A percentile compares a stretch with the other conserved stretches of the same genome.
Evolutionary conservation across 2,888 invertebrate genomes (phyloP).

Genomic region (Lymantria monacha): DNA sequence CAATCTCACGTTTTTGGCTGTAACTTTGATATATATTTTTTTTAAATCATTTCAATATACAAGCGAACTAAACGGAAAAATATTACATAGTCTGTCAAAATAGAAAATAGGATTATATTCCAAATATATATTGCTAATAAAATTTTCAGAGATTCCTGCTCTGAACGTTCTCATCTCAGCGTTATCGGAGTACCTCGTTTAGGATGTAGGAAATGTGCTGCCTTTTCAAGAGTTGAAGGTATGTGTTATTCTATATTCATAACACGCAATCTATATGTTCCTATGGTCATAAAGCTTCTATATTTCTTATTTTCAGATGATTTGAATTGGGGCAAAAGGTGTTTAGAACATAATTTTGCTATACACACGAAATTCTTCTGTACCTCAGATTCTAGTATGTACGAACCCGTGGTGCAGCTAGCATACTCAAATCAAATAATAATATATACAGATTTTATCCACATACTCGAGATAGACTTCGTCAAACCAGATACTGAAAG

Average conservation of each 20-base stretch:
- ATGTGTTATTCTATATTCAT: slow-evolving; percentile 14
- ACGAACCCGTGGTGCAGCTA: slow-evolving; percentile 86
- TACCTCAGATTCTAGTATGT: slow-evolving; percentile 91
- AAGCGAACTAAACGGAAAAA: too few species aligned
- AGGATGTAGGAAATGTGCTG: slow-evolving; percentile 84
- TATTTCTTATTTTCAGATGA: slow-evolving; percentile 53
- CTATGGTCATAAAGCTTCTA: not conserved
- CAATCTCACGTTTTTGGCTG: too few species aligned
- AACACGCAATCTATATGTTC: not conserved
- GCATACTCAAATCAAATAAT: slow-evolving; percentile 89
- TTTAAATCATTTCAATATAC: too few species aligned
- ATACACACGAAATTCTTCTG: slow-evolving; percentile 96
- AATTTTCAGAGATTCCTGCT: slow-evolving; percentile 68
- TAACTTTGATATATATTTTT: too few species aligned
- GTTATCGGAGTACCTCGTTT: slow-evolving; percentile 83
- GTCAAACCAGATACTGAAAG: slow-evolving; percentile 68
- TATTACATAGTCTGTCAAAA: too few species aligned
- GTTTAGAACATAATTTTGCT: slow-evolving; percentile 94
- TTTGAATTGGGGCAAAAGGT: slow-evolving; percentile 85
- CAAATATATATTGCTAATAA: not conserved
- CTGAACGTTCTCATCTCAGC: slow-evolving; percentile 77
- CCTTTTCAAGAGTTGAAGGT: slow-evolving; percentile 77
- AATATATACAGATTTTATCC: slow-evolving; percentile 93
- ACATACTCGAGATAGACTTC: slow-evolving; percentile 86
- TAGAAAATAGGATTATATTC: not conserved